Evolutionary conservation across 2,888 invertebrate genomes (phyloP).

Genomic region (Hipparchia sbordonii): DNA sequence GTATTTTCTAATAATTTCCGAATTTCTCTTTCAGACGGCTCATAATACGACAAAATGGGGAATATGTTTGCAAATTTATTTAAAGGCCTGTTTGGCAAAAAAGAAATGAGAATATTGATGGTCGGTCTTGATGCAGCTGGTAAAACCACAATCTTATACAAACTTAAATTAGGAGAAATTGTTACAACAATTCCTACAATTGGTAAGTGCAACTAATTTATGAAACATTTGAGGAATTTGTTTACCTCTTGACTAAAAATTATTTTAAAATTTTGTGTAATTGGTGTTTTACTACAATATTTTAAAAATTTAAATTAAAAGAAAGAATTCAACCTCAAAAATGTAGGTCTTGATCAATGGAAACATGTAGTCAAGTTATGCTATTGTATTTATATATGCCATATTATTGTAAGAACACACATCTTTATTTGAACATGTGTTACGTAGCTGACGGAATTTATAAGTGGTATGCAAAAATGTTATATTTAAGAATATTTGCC

Average conservation of each 20-base stretch:
- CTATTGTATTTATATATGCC: background rate
- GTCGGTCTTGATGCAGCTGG: constrained; percentile 99
- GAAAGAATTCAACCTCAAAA: background rate
- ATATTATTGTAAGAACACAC: background rate
- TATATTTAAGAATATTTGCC: background rate
- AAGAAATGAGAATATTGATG: constrained; percentile 99
- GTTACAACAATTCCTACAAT: constrained; percentile 99
- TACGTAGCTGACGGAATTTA: background rate
- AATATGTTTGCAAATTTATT: constrained; percentile 98
- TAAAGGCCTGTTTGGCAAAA: constrained; percentile 99
- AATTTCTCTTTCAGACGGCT: constrained; percentile 73
- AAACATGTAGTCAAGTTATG: background rate
- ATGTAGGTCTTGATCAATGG: background rate
- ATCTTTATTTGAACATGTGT: constrained; percentile 6
- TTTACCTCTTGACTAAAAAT: background rate
- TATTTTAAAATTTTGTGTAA: background rate
- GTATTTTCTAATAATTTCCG: constrained; percentile 51
- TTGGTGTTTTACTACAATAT: too few relatives aligned
- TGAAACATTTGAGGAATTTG: background rate
- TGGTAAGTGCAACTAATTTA: constrained; percentile 85
- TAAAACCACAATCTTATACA: constrained; percentile 99
- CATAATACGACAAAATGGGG: constrained; percentile 92
- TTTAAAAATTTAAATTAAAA: background rate
- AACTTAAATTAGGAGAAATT: constrained; percentile 99
- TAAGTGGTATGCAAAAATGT: background rate